Evolutionary conservation across 2,797 vertebrate genomes (phyloP).

Genomic region (Eleutherodactylus coqui): DNA sequence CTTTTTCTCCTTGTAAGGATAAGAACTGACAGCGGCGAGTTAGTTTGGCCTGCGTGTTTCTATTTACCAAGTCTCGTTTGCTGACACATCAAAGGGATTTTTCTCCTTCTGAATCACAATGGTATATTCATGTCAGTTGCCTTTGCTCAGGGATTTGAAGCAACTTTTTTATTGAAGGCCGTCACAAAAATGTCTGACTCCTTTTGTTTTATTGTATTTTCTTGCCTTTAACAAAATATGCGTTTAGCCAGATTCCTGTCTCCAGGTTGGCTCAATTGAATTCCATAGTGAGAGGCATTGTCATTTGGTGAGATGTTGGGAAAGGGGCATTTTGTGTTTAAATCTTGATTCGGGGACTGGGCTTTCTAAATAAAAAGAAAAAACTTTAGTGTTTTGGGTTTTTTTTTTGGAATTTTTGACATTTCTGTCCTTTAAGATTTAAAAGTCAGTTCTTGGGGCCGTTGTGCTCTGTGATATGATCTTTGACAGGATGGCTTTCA

Average conservation of each 20-base stretch:
- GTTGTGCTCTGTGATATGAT: neutral
- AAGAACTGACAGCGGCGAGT: conserved; percentile 71
- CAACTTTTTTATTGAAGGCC: conserved; percentile 71
- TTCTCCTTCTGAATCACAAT: conserved; percentile 70
- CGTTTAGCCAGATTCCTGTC: conserved; percentile 66
- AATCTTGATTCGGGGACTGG: neutral
- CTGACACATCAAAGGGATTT: conserved; percentile 77
- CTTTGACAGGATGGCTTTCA: neutral
- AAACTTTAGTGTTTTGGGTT: neutral
- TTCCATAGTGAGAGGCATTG: conserved; percentile 61
- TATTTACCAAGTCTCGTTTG: conserved; percentile 75
- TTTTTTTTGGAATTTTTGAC: too few species aligned
- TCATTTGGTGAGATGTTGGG: conserved; percentile 19
- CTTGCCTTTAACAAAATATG: conserved; percentile 47
- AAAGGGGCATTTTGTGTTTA: conserved; percentile 22
- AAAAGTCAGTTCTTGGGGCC: neutral
- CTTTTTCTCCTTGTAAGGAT: neutral
- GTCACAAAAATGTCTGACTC: conserved; percentile 71
- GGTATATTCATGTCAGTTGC: conserved; percentile 74
- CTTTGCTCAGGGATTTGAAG: conserved; percentile 74
- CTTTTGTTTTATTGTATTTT: conserved; percentile 71
- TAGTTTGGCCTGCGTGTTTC: conserved; percentile 72
- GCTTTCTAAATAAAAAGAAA: neutral
- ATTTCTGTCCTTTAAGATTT: neutral
- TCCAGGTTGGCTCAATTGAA: conserved; percentile 63